Conservation (phyloP, 2,888 invertebrate species). For the Ophioninae sp. region DNA sequence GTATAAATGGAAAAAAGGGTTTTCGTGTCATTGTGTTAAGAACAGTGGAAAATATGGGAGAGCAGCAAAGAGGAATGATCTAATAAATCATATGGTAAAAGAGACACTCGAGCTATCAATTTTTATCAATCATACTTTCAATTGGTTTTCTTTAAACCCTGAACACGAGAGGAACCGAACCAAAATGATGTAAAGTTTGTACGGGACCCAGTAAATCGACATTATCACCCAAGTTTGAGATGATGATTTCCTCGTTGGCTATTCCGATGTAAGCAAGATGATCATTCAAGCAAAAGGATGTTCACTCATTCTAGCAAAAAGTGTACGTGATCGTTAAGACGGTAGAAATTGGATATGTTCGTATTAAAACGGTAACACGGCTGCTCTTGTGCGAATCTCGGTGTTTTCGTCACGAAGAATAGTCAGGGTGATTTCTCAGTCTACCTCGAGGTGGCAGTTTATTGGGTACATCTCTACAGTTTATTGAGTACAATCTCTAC, state of each 20-base stretch:
- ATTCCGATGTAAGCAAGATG: constrained; percentile 1
- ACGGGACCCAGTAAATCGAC: constrained; percentile 35
- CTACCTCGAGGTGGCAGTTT: background rate
- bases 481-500: background rate
- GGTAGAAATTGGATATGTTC: constrained; percentile 9
- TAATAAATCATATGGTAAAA: constrained; percentile 39
- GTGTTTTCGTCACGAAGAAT: background rate
- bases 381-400: background rate
- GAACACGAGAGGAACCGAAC: constrained; percentile 14
- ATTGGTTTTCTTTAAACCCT: background rate
- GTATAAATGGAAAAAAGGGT: constrained; percentile 40
- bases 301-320: background rate
- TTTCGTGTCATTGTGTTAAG: constrained; percentile 24
- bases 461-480: background rate
- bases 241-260: constrained; percentile 55
- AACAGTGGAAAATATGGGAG: background rate
- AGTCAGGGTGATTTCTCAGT: background rate
- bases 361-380: constrained; percentile 9
- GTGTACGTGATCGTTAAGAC: constrained; percentile 11
- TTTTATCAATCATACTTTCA: background rate
- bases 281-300: constrained; percentile 8
- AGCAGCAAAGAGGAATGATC: background rate
- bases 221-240: constrained; percentile 59
- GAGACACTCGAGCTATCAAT: constrained; percentile 16
- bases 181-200: constrained; percentile 43